A percentile compares a stretch with the other conserved stretches of the same genome.
Conservation (phyloP, 2,888 invertebrate species). For the Megaustenia siamemsis region DNA sequence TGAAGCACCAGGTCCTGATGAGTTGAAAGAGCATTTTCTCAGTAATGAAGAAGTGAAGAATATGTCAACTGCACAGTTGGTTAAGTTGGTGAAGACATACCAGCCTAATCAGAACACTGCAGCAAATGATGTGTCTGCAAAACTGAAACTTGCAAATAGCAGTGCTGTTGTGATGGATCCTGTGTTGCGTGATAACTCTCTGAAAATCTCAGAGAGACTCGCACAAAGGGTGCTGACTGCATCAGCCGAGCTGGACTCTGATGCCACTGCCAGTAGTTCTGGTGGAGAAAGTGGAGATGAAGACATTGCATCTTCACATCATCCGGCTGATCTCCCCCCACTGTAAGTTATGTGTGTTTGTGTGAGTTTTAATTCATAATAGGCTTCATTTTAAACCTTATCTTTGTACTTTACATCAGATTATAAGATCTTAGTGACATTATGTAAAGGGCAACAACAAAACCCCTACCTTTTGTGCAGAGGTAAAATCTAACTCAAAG, state of each 20-base stretch:
- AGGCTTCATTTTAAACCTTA: too few relatives aligned
- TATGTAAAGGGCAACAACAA: too few relatives aligned
- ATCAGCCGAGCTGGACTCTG: conserved; percentile 90
- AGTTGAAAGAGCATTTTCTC: conserved; percentile 73
- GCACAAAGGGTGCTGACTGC: conserved; percentile 87
- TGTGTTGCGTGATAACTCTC: conserved; percentile 83
- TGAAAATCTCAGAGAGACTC: conserved; percentile 85
- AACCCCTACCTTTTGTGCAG: too few relatives aligned
- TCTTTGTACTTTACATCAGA: too few relatives aligned
- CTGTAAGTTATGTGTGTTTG: conserved; percentile 59
- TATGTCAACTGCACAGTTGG: conserved; percentile 82
- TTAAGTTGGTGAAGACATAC: conserved; percentile 83
- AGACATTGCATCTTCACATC: conserved; percentile 79
- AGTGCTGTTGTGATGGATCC: conserved; percentile 71
- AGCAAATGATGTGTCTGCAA: conserved; percentile 54
- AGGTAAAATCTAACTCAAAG: too few relatives aligned
- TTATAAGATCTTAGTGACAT: too few relatives aligned
- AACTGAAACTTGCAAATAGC: conserved; percentile 55
- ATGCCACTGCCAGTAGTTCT: conserved; percentile 95
- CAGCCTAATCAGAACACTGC: conserved; percentile 79
- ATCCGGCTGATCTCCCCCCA: conserved; percentile 56
- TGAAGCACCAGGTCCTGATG: conserved; percentile 60
- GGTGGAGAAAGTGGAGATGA: conserved; percentile 97
- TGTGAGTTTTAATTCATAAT: too few relatives aligned
- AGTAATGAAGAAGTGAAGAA: conserved; percentile 79